Evolutionary conservation across 2,888 invertebrate genomes (phyloP), one percentile per base, ranked within the genome.

Genomic region (Eretmocerus hayati): DNA sequence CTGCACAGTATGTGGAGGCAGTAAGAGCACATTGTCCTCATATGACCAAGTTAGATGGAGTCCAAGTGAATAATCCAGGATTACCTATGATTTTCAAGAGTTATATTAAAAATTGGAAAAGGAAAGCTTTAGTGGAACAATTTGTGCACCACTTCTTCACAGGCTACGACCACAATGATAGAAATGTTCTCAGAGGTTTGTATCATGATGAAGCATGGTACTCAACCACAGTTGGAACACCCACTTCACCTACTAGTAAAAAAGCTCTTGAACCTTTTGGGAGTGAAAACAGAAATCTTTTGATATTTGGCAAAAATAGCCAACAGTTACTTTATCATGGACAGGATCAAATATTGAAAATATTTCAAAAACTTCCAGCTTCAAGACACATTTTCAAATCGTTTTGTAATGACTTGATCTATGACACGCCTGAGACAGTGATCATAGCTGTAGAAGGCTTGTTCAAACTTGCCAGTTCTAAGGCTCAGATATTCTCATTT

Each of bases 61-160:
- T 79, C 2, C 56, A 54, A n/a, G 38, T 66, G 1, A 48, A 50
- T 4, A 9, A 49, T 15, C 50, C 56, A 4, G 56, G 55, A 4
- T 44, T 67, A 23, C 69, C 69, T 0, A 5, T 62, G 2, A 56
- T 52, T 0, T 59, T 56, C 21, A 46, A 46, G n/a, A 58, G 52
- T 15, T 67, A 59, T 41, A 53, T 63, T 6, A 58, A 52, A 22
- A 53, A 56, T 4, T 46, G 53, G 4, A 54, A 42, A 2, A 56
- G 49, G 21, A 53, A 58, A 11, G 50, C 57, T 1, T 56, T 86
- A 1, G 76, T 81, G 0, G 77, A 80, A 46, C 79, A 78, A 58
- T 85, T 86, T 63, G 64, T 86, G 4, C 77, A 80, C 47, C 77
- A 82, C 51, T 84, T 78, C 69, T 87, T 83, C 60, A 75, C 76